These are phyloP conservation scores for Nemotelus pantherinus DNA, from an alignment of 2,888 invertebrate genomes.

Conservation along the genomic window DNA sequence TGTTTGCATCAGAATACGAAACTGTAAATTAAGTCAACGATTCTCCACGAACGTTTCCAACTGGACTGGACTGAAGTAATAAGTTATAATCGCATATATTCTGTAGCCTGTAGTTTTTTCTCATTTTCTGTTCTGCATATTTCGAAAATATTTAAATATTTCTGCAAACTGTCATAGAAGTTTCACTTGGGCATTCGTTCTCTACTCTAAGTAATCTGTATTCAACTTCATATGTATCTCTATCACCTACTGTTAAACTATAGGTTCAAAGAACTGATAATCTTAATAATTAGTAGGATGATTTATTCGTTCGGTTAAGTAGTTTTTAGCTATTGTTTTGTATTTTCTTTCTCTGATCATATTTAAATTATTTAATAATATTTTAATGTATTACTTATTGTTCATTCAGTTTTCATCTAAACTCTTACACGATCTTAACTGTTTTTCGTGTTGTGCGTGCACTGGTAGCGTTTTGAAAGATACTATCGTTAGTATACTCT, in stretches of 20 bases:
- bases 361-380: neutral
- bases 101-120: neutral
- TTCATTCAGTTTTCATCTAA: slow-evolving; percentile 13
- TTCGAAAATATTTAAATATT: slow-evolving; percentile 36
- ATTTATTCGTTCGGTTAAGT: slow-evolving; percentile 33
- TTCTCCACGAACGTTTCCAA: neutral
- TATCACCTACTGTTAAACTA: slow-evolving; percentile 28
- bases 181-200: slow-evolving; percentile 31
- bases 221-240: slow-evolving; percentile 1
- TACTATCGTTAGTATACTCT: too few species aligned
- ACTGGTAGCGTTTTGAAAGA: too few species aligned
- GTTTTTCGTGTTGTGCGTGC: too few species aligned
- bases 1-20: neutral
- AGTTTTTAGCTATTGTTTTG: neutral
- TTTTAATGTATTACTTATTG: slow-evolving; percentile 8
- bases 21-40: slow-evolving; percentile 19
- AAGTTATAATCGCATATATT: neutral
- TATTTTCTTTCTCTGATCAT: neutral
- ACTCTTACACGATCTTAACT: neutral
- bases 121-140: neutral
- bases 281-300: slow-evolving; percentile 38
- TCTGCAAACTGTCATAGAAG: slow-evolving; percentile 36
- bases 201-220: neutral
- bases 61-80: neutral
- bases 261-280: slow-evolving; percentile 27